A percentile compares a stretch with the other conserved stretches of the same genome.
These are phyloP conservation scores for Drosophila neotestacea DNA, from an alignment of 2,888 invertebrate genomes.

Conservation along the genomic window DNA sequence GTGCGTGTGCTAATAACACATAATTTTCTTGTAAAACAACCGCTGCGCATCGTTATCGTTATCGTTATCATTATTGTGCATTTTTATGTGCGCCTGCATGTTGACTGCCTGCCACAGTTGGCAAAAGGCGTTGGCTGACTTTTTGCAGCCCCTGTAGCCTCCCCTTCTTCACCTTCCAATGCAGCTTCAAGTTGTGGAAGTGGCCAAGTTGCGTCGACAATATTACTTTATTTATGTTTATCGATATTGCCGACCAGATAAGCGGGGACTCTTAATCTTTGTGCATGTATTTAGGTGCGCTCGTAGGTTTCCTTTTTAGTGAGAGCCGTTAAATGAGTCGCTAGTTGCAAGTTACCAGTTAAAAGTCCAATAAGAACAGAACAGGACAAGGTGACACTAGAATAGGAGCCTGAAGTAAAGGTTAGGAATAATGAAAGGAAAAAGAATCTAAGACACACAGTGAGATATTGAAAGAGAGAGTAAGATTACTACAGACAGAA, in stretches of 20 bases:
- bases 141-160: not conserved
- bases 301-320: slow-evolving; percentile 76
- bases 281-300: slow-evolving; percentile 45
- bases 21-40: slow-evolving; percentile 82
- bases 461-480: no score
- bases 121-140: slow-evolving; percentile 56
- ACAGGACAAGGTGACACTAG: not conserved
- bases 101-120: slow-evolving; percentile 57
- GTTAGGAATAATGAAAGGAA: no score
- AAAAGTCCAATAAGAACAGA: not conserved
- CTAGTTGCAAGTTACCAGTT: slow-evolving; percentile 31
- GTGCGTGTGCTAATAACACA: slow-evolving; percentile 75
- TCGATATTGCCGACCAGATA: slow-evolving; percentile 74
- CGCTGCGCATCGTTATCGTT: slow-evolving; percentile 81
- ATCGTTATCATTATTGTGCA: slow-evolving; percentile 76
- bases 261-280: slow-evolving; percentile 51
- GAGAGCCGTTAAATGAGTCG: slow-evolving; percentile 62
- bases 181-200: slow-evolving; percentile 42
- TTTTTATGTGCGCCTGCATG: slow-evolving; percentile 80
- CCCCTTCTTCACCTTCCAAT: not conserved
- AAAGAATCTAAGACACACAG: no score
- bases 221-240: slow-evolving; percentile 80
- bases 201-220: slow-evolving; percentile 59
- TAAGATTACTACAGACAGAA: no score
- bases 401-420: no score